Evolutionary conservation across 2,888 invertebrate species (phyloP), one percentile per base, ranked within the genome.

Genomic region (Rutpela maculata): DNA sequence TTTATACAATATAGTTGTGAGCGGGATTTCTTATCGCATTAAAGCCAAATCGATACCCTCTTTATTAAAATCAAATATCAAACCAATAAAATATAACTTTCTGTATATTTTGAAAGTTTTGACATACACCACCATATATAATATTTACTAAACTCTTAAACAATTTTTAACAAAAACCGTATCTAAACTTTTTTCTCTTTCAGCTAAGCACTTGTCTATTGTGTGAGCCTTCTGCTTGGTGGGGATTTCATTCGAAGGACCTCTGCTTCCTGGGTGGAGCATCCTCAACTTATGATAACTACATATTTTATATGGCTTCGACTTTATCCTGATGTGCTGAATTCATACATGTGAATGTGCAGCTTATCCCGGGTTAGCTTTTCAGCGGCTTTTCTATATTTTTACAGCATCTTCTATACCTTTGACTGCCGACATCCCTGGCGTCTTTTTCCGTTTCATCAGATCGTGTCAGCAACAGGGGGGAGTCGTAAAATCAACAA

Each of bases 341-440:
- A 93, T 93, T 92, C 93, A 93, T 93, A 93, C 93, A 93, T 93
- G 92, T 92, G 92, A 93, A 93, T 90, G 89, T 87, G 90, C 86
- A 85, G 89, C 89, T 90, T 90, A 89, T 90, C 89, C 72, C 67
- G 83, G 88, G 87, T 88, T 87, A 88, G 87, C 87, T 85, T 84
- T 85, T 85, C 87, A 85, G 85, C 86, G 86, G 86, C 85, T 88
- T 88, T 87, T 83, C 87, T 87, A 85, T 86, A 87, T 88, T 88
- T 87, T 88, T 87, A 86, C 84, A 83, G 81, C 84, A 75, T 84
- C 84, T 82, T 84, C 82, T 82, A 82, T 83, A 76, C 75, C 79
- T 81, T 81, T 76, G 75, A 74, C 79, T 77, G 79, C 74, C 67
- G 75, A 66, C 70, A 68, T 35, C 77, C 69, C 55, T 63, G 67